Base-by-base conservation (phyloP, 2,113 vertebrate species). In the Ranitomeya imitator region DNA sequence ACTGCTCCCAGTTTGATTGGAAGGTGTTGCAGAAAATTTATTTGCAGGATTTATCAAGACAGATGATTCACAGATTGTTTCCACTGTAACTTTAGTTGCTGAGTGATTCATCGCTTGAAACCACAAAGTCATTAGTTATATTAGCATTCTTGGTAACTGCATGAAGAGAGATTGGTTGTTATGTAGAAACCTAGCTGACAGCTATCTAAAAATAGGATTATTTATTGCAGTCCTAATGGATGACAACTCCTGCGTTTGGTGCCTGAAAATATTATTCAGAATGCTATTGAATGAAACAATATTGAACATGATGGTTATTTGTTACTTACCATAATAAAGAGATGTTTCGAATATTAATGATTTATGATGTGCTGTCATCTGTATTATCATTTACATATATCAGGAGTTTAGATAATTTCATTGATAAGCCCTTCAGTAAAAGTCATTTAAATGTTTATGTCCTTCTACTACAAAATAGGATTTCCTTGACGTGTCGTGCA, bases 11-110 rank as follows among this genome's bases (percentile, higher is more conserved):
- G 45, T 85, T 89, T 85, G 79, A 85, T 89, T 69, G 60, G 87
- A 57, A 78, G 52, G 80, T 88, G 80, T 85, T 79, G 23, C 79
- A 59, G 67, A 85, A 88, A 67, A 78, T 85, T 65, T 89, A 89
- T 85, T 89, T 84, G 45, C 71, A 88, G 71, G 69, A 77, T 83
- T 88, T 88, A 83, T 88, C 69, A 83, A 65, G 79, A 82, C 65
- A 81, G 26, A 89, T 88, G 45, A 88, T 67, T 83, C 79, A 77
- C 59, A 60, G 57, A 88, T 85, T 84, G 73, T 84, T 83, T 67
- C 51, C 81, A 85, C 23, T 83, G 78, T 57, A 80, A 18, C n/a
- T 81, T 54, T 87, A 87, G 77, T 73, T 71, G n/a, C 37, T 59
- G 19, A 8, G 59, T 88, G 87, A 88, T 79, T 88, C 73, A 85